Evolutionary conservation across 2,113 vertebrate species (phyloP), one percentile per base, ranked within the genome.

Genomic region (Oryctolagus cuniculus): DNA sequence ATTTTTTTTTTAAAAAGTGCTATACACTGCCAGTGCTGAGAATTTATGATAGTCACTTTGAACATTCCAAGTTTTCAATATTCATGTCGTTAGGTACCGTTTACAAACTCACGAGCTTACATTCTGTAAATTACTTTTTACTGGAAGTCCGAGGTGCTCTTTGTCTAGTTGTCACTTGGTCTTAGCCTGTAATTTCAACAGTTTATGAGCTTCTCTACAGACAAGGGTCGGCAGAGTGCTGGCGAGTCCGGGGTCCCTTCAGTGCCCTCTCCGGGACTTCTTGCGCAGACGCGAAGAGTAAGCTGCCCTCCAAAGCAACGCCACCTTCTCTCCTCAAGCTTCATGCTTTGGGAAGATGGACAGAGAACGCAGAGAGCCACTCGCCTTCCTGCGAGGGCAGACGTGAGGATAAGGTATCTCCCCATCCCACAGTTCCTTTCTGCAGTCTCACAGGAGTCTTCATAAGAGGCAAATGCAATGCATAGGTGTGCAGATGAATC

Each of bases 21-120:
- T 97, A 97, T 51, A 97, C 96, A 96, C 97, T 97, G 96, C 97
- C 97, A 97, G 83, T 97, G 88, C 86, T 96, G 80, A 93, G 74
- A 89, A 89, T 96, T 97, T 92, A 74, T 85, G 89, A 97, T 74
- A 87, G 66, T 96, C 93, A 97, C 96, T 97, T 96, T 94, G 66
- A 97, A 97, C 97, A 97, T 97, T 97, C 90, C 95, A 87, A 55
- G 36, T 94, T 96, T 97, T 95, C 79, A 77, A 91, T 90, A 82
- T 63, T 91, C 86, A 53, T 67, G 7, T 91, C 66, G 97, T 96
- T 93, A 75, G 82, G 90, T 78, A 85, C 34, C 19, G 38, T 87
- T 96, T 91, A 64, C 22, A 92, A 95, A 91, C 61, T 91, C 72
- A 36, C 34, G 67, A 93, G n/a, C 80, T 92, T 96, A 89, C 94